Evolutionary conservation across 2,113 vertebrate genomes (phyloP).

Genomic region (Thamnophis sirtalis): DNA sequence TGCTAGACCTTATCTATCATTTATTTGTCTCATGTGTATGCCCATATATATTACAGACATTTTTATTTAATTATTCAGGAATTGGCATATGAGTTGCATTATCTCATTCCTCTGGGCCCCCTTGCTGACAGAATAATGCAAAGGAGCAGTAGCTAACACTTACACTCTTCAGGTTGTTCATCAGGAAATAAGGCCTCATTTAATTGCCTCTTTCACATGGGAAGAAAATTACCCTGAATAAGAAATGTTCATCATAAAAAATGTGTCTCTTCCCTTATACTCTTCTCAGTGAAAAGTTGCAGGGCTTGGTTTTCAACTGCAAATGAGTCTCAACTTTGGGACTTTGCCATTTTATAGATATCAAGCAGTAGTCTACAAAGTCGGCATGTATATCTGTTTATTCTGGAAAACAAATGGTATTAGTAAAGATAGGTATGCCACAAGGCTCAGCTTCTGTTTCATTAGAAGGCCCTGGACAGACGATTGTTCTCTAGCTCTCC

Average conservation of each 20-base stretch:
- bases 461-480: not conserved
- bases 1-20: constrained; percentile 70
- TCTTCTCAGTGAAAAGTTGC: constrained; percentile 43
- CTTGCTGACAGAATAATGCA: constrained; percentile 54
- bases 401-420: constrained; percentile 36
- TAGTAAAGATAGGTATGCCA: not conserved
- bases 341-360: constrained; percentile 49
- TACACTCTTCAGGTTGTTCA: constrained; percentile 27
- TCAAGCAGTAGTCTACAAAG: constrained; percentile 39
- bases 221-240: constrained; percentile 39
- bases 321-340: constrained; percentile 38
- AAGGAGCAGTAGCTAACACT: constrained; percentile 53
- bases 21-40: constrained; percentile 66
- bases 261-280: constrained; percentile 15
- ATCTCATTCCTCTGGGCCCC: constrained; percentile 62
- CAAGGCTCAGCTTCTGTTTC: not conserved
- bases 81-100: constrained; percentile 66
- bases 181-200: constrained; percentile 43
- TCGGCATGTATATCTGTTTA: constrained; percentile 41
- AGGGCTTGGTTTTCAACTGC: constrained; percentile 44
- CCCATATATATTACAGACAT: constrained; percentile 61
- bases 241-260: constrained; percentile 28
- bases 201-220: constrained; percentile 29
- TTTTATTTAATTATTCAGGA: constrained; percentile 78
- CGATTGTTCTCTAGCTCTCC: not conserved